Percentiles rank a stretch among this genome's conserved stretches.
These are phyloP conservation scores for Dryadula phaetusa DNA, from an alignment of 2,888 invertebrate genomes.

Conservation along the genomic window DNA sequence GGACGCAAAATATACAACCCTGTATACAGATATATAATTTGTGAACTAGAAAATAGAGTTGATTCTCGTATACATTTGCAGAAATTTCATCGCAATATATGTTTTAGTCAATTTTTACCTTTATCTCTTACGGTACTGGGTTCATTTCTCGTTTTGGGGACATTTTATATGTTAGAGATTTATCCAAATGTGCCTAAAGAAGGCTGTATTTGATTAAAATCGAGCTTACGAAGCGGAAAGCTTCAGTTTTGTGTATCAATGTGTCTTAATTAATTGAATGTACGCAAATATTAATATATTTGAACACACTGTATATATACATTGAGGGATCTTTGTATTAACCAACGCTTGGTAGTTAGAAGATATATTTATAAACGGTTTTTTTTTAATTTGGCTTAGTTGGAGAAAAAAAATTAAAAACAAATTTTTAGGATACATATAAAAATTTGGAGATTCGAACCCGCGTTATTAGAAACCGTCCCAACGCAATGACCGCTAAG, in stretches of 20 bases:
- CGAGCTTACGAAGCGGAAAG: conserved; percentile 18
- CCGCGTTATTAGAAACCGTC: no score
- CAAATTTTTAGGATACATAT: no score
- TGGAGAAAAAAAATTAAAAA: no score
- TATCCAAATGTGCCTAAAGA: conserved; percentile 23
- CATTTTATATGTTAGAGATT: background rate
- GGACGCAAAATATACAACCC: conserved; percentile 30
- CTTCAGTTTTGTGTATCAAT: conserved; percentile 17
- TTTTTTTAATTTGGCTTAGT: no score
- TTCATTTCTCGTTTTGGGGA: background rate
- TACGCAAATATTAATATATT: conserved; percentile 5
- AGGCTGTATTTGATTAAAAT: conserved; percentile 15
- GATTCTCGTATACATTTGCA: background rate
- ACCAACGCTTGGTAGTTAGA: no score
- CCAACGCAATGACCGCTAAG: no score
- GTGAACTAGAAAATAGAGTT: background rate
- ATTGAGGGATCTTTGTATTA: background rate
- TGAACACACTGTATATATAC: background rate
- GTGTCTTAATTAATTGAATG: conserved; percentile 12
- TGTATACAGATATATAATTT: conserved; percentile 39
- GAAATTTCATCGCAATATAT: background rate
- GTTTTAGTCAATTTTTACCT: conserved; percentile 5
- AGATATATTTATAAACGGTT: no score
- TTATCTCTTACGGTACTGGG: background rate
- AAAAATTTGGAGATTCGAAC: no score